Conservation (phyloP, 2,113 vertebrate species). For the Triplophysa dalaica region DNA sequence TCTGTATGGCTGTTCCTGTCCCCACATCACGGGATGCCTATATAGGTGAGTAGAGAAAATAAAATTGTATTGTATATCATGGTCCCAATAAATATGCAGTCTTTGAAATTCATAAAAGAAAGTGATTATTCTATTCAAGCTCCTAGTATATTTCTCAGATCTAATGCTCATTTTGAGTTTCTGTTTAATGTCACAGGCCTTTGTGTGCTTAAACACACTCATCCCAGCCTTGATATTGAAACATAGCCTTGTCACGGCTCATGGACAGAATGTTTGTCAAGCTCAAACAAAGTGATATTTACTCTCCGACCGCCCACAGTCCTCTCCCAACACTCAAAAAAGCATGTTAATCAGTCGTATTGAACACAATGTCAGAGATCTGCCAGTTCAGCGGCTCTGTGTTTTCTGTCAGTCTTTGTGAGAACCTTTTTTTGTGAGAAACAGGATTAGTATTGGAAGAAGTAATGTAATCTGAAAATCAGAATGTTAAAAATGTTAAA, state of each 20-base stretch:
- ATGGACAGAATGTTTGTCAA: background rate
- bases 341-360: background rate
- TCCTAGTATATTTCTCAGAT: background rate
- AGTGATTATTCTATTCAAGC: constrained; percentile 7
- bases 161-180: background rate
- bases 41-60: constrained; percentile 81
- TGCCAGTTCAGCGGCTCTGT: too few species aligned
- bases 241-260: background rate
- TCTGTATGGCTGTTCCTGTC: constrained; percentile 85
- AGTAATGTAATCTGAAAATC: too few species aligned
- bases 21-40: constrained; percentile 82
- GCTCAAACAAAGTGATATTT: background rate
- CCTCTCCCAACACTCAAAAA: background rate
- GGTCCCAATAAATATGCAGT: too few species aligned
- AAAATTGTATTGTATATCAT: background rate
- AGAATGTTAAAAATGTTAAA: too few species aligned
- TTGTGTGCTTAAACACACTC: constrained; percentile 1
- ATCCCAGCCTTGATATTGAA: background rate
- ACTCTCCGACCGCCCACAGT: background rate
- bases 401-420: too few species aligned
- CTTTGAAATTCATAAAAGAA: too few species aligned
- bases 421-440: too few species aligned
- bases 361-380: too few species aligned
- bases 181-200: background rate
- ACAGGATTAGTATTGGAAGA: too few species aligned